Base-by-base conservation (phyloP, 64 coral and sea anemone genomes). In the Catalaphyllia jardinei region DNA sequence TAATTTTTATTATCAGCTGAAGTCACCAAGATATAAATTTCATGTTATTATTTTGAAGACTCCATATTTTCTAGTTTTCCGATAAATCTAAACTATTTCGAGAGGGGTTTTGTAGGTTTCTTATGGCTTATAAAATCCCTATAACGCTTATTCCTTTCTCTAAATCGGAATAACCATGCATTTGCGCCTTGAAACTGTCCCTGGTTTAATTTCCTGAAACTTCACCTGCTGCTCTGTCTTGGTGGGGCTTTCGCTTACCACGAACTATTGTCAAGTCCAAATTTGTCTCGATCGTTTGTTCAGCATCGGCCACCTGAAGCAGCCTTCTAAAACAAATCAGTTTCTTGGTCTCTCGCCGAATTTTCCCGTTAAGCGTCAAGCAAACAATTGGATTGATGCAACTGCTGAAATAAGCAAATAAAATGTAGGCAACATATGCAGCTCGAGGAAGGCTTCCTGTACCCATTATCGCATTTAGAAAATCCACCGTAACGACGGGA, bases 381-480 rank as follows among this genome's bases (percentile, higher is more conserved):
- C 74, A 87, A 16, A 87, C 38, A 3, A 87, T 72, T 54, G 85
- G 85, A 39, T 87, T 87, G 12, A 87, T 72, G 29, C 67, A 71
- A 57, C 85, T 87, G 28, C 67, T 73, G 16, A 73, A 18, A 74
- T 52, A 87, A 20, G 24, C 62, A 35, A 86, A 42, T n/a, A 38
- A 69, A 20, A 46, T 71, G 62, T 86, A 86, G 19, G 82, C 51
- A 12, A 86, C 63, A 59, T 86, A 86, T 42, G 82, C 63, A 17
- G 14, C 57, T 29, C 82, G 82, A 24, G 62, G 63, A 10, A 86
- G 25, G 62, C 60, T 63, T 11, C 57, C 59, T 82, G 35, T 69
- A 17, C 35, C 60, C 28, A 86, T 24, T 25, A 87, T 17, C 39
- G 84, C 57, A 52, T 88, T 78, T 1, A 88, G 55, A 31, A 77